Evolutionary conservation across 1,140 invertebrate species (phyloP).

Genomic region (Aculops lycopersici): DNA sequence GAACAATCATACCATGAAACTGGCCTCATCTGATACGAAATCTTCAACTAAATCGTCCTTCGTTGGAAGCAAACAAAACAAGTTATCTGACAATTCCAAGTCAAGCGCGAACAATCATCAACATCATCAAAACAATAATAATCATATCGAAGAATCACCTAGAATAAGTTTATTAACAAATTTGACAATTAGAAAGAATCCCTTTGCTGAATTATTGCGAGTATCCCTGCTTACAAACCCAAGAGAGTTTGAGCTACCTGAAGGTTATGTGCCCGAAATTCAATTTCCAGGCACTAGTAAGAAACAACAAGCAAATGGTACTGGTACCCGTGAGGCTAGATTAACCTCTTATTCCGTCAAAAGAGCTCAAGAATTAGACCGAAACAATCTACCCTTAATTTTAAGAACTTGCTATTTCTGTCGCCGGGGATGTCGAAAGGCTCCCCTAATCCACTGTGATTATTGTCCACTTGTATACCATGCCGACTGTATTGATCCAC

Average conservation of each 20-base stretch:
- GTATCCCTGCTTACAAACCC: slow-evolving; percentile 52
- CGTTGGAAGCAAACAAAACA: neutral
- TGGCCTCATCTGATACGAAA: too few relatives aligned
- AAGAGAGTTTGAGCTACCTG: slow-evolving; percentile 48
- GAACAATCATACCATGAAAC: neutral
- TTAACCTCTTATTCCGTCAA: slow-evolving; percentile 14
- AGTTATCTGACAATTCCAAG: neutral
- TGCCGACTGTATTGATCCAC: slow-evolving; percentile 67
- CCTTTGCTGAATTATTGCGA: slow-evolving; percentile 35
- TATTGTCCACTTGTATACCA: slow-evolving; percentile 66
- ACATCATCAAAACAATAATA: neutral
- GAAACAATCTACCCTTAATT: slow-evolving; percentile 40
- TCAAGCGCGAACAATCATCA: neutral
- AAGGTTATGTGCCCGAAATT: slow-evolving; percentile 36
- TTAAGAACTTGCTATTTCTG: slow-evolving; percentile 50
- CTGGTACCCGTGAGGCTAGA: neutral
- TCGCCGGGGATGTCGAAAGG: slow-evolving; percentile 17
- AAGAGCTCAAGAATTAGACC: slow-evolving; percentile 30
- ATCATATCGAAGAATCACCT: neutral
- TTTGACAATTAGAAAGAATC: slow-evolving; percentile 11
- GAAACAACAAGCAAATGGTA: neutral
- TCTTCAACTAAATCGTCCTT: too few relatives aligned
- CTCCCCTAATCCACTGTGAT: slow-evolving; percentile 54
- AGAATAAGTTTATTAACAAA: neutral
- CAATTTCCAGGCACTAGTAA: slow-evolving; percentile 32